Conservation (phyloP, 2,797 vertebrate species). For the Cyprinella venusta region DNA sequence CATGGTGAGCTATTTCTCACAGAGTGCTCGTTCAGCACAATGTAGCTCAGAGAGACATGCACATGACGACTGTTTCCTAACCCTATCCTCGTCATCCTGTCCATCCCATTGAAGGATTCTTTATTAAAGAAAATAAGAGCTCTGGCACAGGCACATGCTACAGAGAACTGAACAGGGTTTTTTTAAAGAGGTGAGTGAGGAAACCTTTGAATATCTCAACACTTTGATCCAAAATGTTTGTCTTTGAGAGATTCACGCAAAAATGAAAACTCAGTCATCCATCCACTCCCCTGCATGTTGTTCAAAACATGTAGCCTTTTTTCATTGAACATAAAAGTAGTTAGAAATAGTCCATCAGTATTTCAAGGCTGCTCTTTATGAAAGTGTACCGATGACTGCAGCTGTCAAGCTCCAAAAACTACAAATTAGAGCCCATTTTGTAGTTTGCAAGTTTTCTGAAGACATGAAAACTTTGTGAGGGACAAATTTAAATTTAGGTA, state of each 20-base stretch:
- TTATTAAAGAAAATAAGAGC: constrained; percentile 24
- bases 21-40: constrained; percentile 61
- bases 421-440: not conserved
- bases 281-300: not conserved
- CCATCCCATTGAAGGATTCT: constrained; percentile 11
- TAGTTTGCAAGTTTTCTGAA: not conserved
- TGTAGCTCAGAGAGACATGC: constrained; percentile 38
- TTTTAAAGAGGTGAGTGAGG: not conserved
- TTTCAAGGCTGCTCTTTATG: not conserved
- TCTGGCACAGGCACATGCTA: not conserved
- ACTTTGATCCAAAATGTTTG: constrained; percentile 18
- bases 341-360: not conserved
- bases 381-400: not conserved
- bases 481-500: not conserved
- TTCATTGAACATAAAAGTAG: not conserved
- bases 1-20: constrained; percentile 61
- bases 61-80: not conserved
- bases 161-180: not conserved
- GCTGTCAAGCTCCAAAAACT: not conserved
- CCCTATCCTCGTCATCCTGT: constrained; percentile 4
- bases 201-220: not conserved
- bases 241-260: not conserved
- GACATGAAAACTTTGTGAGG: not conserved
- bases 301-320: not conserved
- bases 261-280: not conserved